Evolutionary conservation across 2,797 vertebrate genomes (phyloP).

Genomic region (Protonibea diacanthus): DNA sequence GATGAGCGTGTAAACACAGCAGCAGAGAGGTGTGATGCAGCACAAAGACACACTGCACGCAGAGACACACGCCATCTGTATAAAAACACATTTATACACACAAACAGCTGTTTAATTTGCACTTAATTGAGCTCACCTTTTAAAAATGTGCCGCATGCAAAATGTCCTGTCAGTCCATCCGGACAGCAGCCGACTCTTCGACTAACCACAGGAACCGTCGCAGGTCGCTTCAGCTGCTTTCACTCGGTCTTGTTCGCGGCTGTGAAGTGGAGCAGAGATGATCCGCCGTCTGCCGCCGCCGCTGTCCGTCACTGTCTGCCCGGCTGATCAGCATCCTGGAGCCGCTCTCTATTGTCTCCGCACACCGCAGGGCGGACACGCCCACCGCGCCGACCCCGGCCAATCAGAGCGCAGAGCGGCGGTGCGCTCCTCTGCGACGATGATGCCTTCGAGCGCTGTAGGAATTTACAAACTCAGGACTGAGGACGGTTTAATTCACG

Average conservation of each 20-base stretch:
- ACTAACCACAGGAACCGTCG: neutral
- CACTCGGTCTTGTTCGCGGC: neutral
- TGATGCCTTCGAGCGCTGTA: neutral
- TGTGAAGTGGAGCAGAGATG: neutral
- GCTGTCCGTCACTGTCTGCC: slow-evolving; percentile 18
- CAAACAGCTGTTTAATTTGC: neutral
- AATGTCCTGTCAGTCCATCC: slow-evolving; percentile 58
- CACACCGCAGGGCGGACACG: slow-evolving; percentile 45
- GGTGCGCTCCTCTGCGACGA: slow-evolving; percentile 28
- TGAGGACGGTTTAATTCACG: neutral
- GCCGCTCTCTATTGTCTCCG: slow-evolving; percentile 78
- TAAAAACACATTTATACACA: neutral
- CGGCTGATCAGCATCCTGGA: slow-evolving; percentile 4
- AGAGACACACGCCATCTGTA: neutral
- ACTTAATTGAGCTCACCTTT: slow-evolving; percentile 59
- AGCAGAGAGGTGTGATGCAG: neutral
- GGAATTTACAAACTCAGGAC: neutral
- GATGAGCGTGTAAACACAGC: neutral
- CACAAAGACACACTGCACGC: slow-evolving; percentile 2
- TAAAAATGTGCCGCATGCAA: slow-evolving; percentile 40
- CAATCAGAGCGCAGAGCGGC: slow-evolving; percentile 73
- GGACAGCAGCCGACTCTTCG: neutral
- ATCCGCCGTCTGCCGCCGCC: neutral
- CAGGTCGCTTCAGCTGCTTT: neutral
- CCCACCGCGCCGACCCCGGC: slow-evolving; percentile 56